Evolutionary conservation across 2,888 invertebrate species (phyloP), one percentile per base, ranked within the genome.

Genomic region (Leptopterna dolabrata): DNA sequence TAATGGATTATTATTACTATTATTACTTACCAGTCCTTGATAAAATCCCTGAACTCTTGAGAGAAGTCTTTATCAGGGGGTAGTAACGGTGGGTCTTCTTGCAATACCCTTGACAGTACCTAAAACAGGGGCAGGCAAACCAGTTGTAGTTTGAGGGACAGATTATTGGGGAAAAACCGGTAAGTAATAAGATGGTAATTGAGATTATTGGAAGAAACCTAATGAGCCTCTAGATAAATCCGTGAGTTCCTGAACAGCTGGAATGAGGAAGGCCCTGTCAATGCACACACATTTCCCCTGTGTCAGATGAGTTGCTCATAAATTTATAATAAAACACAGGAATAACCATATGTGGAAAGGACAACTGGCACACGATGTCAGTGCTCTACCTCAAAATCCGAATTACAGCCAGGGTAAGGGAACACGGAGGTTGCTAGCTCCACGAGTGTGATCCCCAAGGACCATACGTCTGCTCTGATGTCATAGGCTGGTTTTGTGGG

Each of bases 381-480:
- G 19, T 19, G 9, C 1, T 13, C 19, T 87, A 99, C 98, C 94
- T 99, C 99, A 93, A 99, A 99, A 93, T 99, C 99, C 91, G 97
- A 98, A 93, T 96, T 96, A 92, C 99, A 99, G 93, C 98, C 97
- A 92, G 95, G 94, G 92, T 97, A 97, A 0, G 99, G 99, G 92
- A 98, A 99, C 90, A 96, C 95, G 86, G 98, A 99, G n/a, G 98
- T 98, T 73, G 99, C 99, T 91, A 99, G 93, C 93, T 99, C 99
- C 84, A 99, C 97, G 88, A 98, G 93, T 87, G 97, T 97, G 91
- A 98, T 98, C 90, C 99, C 99, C 90, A 99, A 93, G 90, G 98
- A 98, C 99, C 99, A 99, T 81, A 99, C 99, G 93, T 99, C 99
- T 27, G 99, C 99, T 90, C 99, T 94, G 91, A 99, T 98, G 93